Base-by-base conservation (phyloP, 2,113 vertebrate genomes). In the Leucosticte australis region DNA sequence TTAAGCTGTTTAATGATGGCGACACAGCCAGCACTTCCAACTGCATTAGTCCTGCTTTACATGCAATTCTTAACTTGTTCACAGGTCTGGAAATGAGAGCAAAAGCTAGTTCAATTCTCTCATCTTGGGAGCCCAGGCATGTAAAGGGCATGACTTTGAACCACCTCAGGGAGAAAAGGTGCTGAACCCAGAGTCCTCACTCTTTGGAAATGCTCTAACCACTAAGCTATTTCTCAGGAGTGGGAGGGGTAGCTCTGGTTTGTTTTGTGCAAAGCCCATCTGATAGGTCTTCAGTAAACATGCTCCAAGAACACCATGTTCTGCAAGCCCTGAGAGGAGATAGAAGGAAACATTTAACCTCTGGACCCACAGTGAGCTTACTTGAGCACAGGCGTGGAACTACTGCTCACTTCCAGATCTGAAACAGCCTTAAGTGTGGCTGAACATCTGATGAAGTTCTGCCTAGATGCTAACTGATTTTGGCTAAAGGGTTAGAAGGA, bases 241-340 rank as follows among this genome's bases (percentile, higher is more conserved):
- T 83, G 91, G 96, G 95, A 97, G 95, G 76, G 39, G 94, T 78
- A 71, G 80, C 80, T 63, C 81, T 41, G 68, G 64, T 90, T 95
- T 95, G 92, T 93, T 92, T 96, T 90, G 73, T 90, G 83, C 94
- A 92, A 55, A 95, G 95, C 94, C 86, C 91, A 97, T 97, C 96
- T 96, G 96, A 97, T 94, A 96, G 85, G 69, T 92, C 89, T 97
- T 83, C 89, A 77, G 81, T 90, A 97, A 97, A 97, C 94, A 97
- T 3, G 7, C 68, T 80, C 33, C 1, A 9, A 87, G 96, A 95
- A 97, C 96, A 97, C 31, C 18, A 53, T 49, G 95, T 96, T 92
- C 96, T 90, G 60, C 2, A 3, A 86, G 83, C 35, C 67, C 79
- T 7, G 17, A 86, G 39, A 93, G 39, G 30, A 92, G 92, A 77